phyloP scores from a whole-genome alignment of 2,888 invertebrate species.

The Drosophila vallismaia region DNA sequence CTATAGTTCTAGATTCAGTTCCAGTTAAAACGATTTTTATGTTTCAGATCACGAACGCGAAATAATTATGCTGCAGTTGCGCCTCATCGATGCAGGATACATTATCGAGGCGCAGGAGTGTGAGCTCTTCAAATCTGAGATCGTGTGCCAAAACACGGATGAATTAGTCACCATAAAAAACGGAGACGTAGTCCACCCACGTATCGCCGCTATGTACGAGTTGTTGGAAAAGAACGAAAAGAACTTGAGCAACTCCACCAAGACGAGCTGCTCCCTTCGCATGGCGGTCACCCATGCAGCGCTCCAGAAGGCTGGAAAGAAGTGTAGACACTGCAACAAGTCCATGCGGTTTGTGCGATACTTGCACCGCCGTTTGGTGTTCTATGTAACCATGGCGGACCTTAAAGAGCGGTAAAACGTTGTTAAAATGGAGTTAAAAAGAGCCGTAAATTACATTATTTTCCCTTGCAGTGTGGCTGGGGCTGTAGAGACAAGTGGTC shows the following conservation, averaged over 20 bases:
- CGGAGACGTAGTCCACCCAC: conserved; percentile 83
- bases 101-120: conserved; percentile 89
- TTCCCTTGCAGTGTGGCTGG: conserved; percentile 50
- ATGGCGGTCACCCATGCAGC: conserved; percentile 78
- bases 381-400: conserved; percentile 76
- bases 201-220: conserved; percentile 84
- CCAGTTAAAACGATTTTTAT: not conserved
- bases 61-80: conserved; percentile 86
- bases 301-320: conserved; percentile 69
- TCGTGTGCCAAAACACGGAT: conserved; percentile 74
- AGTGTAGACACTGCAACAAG: conserved; percentile 80
- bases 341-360: conserved; percentile 75
- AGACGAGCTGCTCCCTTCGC: conserved; percentile 80
- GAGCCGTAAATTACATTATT: not conserved
- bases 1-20: conserved; percentile 4
- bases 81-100: conserved; percentile 90
- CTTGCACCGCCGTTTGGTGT: conserved; percentile 78
- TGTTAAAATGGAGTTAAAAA: not conserved
- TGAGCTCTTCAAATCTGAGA: conserved; percentile 84
- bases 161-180: conserved; percentile 76
- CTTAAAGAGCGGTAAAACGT: conserved; percentile 69
- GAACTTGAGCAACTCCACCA: conserved; percentile 68
- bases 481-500: conserved; percentile 55
- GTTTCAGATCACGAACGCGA: conserved; percentile 82
- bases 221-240: conserved; percentile 73